Evolutionary conservation across 2,113 vertebrate genomes (phyloP).

Genomic region (Lates calcarifer): DNA sequence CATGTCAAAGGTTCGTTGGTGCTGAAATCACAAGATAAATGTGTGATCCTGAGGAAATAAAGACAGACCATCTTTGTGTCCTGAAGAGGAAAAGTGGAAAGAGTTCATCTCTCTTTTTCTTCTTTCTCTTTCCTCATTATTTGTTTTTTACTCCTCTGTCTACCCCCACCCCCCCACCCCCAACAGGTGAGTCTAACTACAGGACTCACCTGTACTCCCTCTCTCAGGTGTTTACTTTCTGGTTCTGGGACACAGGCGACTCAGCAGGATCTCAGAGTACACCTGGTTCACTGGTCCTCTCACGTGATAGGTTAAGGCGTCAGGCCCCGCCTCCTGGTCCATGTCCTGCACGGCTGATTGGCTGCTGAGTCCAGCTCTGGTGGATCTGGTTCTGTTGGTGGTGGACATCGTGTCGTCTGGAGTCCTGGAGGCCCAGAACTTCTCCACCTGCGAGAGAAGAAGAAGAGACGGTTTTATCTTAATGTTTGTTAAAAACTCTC

Average conservation of each 20-base stretch:
- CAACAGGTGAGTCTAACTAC: not conserved
- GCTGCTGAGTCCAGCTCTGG: constrained; percentile 57
- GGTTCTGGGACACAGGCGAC: constrained; percentile 88
- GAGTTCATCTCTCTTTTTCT: no score
- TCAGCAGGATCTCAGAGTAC: constrained; percentile 96
- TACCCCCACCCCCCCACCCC: no score
- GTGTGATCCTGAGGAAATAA: no score
- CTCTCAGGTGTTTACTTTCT: constrained; percentile 25
- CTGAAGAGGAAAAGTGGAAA: no score
- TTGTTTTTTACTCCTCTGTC: no score
- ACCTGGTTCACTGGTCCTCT: constrained; percentile 93
- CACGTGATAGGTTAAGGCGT: constrained; percentile 89
- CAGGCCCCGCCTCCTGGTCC: constrained; percentile 75
- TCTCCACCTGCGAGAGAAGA: constrained; percentile 87
- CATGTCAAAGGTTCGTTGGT: no score
- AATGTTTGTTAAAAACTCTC: no score
- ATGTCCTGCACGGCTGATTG: constrained; percentile 31
- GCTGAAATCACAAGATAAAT: no score
- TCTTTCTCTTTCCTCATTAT: no score
- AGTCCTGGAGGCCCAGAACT: constrained; percentile 80
- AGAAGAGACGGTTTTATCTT: not conserved
- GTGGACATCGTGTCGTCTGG: constrained; percentile 62
- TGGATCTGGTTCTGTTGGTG: constrained; percentile 59
- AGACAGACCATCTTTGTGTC: no score
- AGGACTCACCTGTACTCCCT: not conserved